Evolutionary conservation across 2,113 vertebrate genomes (phyloP).

Genomic region (Balaeniceps rex): DNA sequence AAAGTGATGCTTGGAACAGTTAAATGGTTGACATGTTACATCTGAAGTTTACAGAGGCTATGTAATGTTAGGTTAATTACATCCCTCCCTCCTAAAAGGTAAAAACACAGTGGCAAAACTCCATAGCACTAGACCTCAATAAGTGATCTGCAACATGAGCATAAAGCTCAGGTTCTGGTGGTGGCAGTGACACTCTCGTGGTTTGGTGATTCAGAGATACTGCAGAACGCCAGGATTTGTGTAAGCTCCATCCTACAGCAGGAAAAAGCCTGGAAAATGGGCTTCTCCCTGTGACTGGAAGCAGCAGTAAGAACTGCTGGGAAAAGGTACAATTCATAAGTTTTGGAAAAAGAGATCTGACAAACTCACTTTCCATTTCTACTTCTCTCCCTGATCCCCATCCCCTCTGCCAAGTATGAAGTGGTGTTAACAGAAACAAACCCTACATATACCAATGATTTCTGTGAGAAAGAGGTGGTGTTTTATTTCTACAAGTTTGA

Average conservation of each 20-base stretch:
- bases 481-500: background rate
- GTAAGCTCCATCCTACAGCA: background rate
- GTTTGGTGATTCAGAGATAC: background rate
- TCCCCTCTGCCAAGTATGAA: background rate
- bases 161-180: background rate
- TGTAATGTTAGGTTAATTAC: background rate
- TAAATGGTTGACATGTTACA: too few relatives aligned
- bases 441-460: background rate
- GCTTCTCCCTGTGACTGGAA: background rate
- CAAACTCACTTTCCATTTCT: background rate
- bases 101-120: background rate
- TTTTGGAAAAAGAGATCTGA: background rate
- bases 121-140: too few relatives aligned
- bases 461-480: background rate
- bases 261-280: background rate
- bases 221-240: background rate
- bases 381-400: background rate
- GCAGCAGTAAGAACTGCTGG: background rate
- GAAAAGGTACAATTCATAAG: background rate
- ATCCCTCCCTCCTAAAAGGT: background rate
- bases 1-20: background rate
- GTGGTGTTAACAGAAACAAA: background rate
- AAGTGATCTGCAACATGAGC: accelerated
- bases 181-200: background rate
- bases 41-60: background rate